Base-by-base conservation (phyloP, 2,888 invertebrate genomes). In the Drosophila neutralis region DNA sequence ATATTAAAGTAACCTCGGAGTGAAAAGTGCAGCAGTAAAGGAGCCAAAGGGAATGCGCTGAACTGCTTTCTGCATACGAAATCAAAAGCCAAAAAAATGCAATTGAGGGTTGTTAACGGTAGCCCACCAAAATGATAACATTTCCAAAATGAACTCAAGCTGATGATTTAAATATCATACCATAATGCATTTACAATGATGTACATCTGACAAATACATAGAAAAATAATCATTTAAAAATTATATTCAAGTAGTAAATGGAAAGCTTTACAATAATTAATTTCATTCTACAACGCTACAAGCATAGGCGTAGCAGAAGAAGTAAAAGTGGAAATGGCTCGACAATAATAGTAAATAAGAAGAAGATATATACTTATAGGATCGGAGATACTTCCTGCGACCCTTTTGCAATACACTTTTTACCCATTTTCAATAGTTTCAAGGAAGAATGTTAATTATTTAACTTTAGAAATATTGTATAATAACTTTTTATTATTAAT, bases 1-100 rank as follows among this genome's bases (percentile, higher is more conserved):
- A 68, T 66, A 82, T 82, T 72, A 60, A 84, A 73, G 52, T 45
- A 42, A 57, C 18, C 36, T 36, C 18, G 42, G 24, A 45, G 65
- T 38, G 61, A 60, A 54, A 18, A 4, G 49, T 10, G 29, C 8
- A 8, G 49, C 33, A 10, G 11, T 11, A n/a, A 51, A 11, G 18
- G 49, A 8, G 27, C 29, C 60, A 51, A 33, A 54, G 27, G 21
- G 57, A 72, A 65, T 69, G 73, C 62, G 65, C 73, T 54, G 45
- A 62, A 51, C n/a, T 63, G 51, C 63, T 63, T 51, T 60, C 21
- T 54, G 66, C 70, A 77, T 73, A 56, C 48, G 58, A 31, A 63
- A 77, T 69, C 69, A 58, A 73, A 60, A 69, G 38, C 51, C 57
- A 40, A 18, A 56, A 56, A 56, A 38, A 13, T 38, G 4, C n/a